Evolutionary conservation across 2,113 vertebrate genomes (phyloP).

Genomic region (Alligator sinensis): DNA sequence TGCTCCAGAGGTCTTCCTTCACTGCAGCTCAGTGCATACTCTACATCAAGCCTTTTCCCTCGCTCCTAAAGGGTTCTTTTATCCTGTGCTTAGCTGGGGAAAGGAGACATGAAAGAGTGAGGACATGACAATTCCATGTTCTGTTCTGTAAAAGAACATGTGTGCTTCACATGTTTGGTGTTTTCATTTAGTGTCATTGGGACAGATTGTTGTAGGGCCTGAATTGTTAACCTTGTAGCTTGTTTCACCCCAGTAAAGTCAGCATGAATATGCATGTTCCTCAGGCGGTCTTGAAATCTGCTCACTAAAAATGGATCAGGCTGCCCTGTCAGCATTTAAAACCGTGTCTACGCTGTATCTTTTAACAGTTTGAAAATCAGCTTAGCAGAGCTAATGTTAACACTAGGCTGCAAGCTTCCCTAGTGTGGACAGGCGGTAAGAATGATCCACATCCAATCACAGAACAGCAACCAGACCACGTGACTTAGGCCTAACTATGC

Average conservation of each 20-base stretch:
- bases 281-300: not conserved
- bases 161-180: not conserved
- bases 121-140: not conserved
- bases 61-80: not conserved
- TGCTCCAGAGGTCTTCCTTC: not conserved
- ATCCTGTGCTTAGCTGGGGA: not conserved
- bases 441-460: not conserved
- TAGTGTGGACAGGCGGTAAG: not conserved
- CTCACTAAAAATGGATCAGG: not conserved
- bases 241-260: constrained; percentile 4
- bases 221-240: constrained; percentile 11
- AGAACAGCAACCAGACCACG: not conserved
- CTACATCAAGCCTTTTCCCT: not conserved
- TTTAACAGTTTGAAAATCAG: not conserved
- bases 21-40: not conserved
- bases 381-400: constrained; percentile 15
- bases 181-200: not conserved
- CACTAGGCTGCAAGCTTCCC: not conserved
- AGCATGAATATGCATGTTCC: not conserved
- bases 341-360: not conserved
- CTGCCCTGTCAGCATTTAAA: not conserved
- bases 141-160: not conserved
- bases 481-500: not conserved
- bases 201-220: not conserved
- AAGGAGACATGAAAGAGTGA: not conserved